Conservation (phyloP, 2,113 vertebrate genomes). For the Naja naja region DNA sequence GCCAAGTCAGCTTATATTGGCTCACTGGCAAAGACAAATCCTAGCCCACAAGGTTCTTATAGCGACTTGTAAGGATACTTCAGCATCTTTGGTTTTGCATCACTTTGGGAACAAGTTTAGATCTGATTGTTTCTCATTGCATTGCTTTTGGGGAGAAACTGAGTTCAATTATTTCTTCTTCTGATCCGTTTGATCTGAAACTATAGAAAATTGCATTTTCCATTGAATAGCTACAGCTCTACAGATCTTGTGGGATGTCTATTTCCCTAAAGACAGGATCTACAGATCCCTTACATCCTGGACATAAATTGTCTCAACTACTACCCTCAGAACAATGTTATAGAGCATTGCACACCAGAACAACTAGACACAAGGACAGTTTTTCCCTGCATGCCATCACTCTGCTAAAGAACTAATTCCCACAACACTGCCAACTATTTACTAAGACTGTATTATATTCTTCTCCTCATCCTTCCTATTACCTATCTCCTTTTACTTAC, state of each 20-base stretch:
- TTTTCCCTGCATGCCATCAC: too few species aligned
- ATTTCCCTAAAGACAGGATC: background rate
- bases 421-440: too few species aligned
- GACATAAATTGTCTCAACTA: too few species aligned
- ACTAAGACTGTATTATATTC: too few species aligned
- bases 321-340: too few species aligned
- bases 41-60: background rate
- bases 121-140: background rate
- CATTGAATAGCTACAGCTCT: background rate
- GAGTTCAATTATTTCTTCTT: background rate
- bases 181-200: background rate
- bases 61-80: background rate
- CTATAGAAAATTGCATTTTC: background rate
- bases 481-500: too few species aligned
- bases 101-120: background rate
- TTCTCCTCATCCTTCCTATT: too few species aligned
- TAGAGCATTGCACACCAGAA: too few species aligned
- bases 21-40: background rate
- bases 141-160: background rate
- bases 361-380: too few species aligned
- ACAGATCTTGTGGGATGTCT: background rate
- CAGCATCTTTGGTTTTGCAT: background rate
- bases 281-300: too few species aligned
- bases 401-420: too few species aligned
- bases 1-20: background rate